phyloP scores from a whole-genome alignment of 2,797 vertebrate species.

The Apodemus agrarius region DNA sequence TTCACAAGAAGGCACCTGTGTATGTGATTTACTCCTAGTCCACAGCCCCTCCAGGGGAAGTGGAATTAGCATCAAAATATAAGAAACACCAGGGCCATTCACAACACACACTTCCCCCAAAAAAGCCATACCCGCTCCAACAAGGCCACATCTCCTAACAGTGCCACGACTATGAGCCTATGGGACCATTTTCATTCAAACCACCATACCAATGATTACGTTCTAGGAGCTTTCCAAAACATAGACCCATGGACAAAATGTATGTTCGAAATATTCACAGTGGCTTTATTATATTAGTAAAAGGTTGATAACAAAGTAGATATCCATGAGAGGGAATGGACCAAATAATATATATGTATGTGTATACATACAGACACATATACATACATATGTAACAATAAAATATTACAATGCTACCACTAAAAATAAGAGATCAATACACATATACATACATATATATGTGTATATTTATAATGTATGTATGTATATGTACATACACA shows the following conservation, averaged over 20 bases:
- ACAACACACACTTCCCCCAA: not conserved
- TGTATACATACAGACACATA: not conserved
- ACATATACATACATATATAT: not conserved
- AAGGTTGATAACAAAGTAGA: slow-evolving; percentile 32
- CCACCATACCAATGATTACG: not conserved
- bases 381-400: not conserved
- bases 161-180: not conserved
- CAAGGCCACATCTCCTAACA: too few species aligned
- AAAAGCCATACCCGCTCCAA: not conserved
- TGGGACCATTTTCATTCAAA: not conserved
- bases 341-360: not conserved
- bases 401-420: not conserved
- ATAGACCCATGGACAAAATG: not conserved
- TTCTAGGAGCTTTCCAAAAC: slow-evolving; percentile 7
- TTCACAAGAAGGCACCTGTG: too few species aligned
- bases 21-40: too few species aligned
- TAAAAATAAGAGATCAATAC: not conserved
- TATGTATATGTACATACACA: too few species aligned
- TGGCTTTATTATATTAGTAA: not conserved
- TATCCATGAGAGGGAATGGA: not conserved
- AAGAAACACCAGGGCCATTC: too few species aligned
- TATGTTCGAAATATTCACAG: slow-evolving; percentile 32
- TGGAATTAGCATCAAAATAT: too few species aligned
- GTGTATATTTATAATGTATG: too few species aligned
- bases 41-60: too few species aligned